Conservation (phyloP, 2,888 invertebrate genomes). For the Drosophila greeni region DNA sequence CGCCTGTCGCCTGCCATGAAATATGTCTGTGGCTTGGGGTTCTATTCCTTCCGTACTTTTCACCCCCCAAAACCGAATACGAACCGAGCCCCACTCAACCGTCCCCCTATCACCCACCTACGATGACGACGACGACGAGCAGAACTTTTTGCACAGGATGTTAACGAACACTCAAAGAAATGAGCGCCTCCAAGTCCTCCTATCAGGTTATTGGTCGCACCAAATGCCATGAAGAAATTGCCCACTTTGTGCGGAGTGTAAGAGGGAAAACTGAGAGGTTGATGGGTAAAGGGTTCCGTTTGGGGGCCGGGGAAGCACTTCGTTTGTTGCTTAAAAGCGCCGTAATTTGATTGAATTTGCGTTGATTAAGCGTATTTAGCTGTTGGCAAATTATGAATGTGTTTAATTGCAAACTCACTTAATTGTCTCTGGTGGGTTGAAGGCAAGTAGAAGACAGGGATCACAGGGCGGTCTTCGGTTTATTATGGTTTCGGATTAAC, state of each 20-base stretch:
- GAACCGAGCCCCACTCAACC: neutral
- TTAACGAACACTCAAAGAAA: constrained; percentile 15
- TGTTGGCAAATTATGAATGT: constrained; percentile 67
- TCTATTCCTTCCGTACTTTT: constrained; percentile 4
- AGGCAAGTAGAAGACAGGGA: constrained; percentile 9
- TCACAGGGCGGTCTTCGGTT: constrained; percentile 12
- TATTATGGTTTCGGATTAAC: constrained; percentile 66
- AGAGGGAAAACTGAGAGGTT: neutral
- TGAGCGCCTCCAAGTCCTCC: neutral
- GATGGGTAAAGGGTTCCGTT: constrained; percentile 5
- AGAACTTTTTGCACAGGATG: constrained; percentile 47
- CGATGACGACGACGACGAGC: constrained; percentile 50
- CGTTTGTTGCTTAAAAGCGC: constrained; percentile 57
- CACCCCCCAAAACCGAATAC: constrained; percentile 2
- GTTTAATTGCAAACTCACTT: constrained; percentile 62
- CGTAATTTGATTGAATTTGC: constrained; percentile 72
- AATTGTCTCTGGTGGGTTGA: constrained; percentile 56
- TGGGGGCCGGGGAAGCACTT: constrained; percentile 17
- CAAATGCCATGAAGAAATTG: neutral
- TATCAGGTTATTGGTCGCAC: constrained; percentile 1
- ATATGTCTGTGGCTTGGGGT: constrained; percentile 46
- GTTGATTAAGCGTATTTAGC: constrained; percentile 70
- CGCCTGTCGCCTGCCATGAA: constrained; percentile 42
- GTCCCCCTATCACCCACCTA: constrained; percentile 17
- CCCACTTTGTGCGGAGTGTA: constrained; percentile 1